A percentile compares a stretch with the other conserved stretches of the same genome.
phyloP scores from a whole-genome alignment of 2,113 vertebrate genomes.

The Zosterops lateralis region DNA sequence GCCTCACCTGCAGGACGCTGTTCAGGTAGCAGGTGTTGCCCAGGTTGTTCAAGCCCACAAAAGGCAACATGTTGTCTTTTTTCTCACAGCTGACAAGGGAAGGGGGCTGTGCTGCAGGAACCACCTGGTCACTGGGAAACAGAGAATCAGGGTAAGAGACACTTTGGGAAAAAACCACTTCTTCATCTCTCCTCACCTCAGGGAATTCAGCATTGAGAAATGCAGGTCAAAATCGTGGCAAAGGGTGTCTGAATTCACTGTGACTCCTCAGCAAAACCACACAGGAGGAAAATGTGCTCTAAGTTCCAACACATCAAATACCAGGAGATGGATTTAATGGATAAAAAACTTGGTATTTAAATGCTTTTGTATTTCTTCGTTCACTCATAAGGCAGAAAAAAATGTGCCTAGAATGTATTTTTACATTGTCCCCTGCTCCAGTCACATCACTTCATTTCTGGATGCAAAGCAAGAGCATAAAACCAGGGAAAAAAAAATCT shows the following conservation, averaged over 20 bases:
- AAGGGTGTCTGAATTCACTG: not conserved
- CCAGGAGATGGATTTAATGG: accelerated
- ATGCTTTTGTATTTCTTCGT: not conserved
- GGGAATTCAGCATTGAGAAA: not conserved
- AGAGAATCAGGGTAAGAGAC: not conserved
- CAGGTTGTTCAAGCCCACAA: conserved; percentile 94
- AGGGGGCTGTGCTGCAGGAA: conserved; percentile 78
- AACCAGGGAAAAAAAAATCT: accelerated
- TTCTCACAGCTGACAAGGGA: conserved; percentile 80
- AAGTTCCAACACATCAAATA: not conserved
- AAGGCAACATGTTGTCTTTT: conserved; percentile 85
- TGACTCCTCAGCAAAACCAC: not conserved
- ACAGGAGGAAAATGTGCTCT: not conserved
- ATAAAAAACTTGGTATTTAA: not conserved
- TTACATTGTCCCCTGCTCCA: not conserved
- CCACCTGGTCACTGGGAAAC: conserved; percentile 82
- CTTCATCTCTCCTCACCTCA: not conserved
- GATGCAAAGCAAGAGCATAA: not conserved
- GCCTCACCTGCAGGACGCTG: conserved; percentile 91
- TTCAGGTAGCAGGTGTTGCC: conserved; percentile 99
- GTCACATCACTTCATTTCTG: not conserved
- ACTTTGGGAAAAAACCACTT: not conserved
- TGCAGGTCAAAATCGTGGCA: not conserved
- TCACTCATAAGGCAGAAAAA: not conserved
- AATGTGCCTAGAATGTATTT: accelerated